phyloP scores from a whole-genome alignment of 2,888 invertebrate species.

The Polia nebulosa region DNA sequence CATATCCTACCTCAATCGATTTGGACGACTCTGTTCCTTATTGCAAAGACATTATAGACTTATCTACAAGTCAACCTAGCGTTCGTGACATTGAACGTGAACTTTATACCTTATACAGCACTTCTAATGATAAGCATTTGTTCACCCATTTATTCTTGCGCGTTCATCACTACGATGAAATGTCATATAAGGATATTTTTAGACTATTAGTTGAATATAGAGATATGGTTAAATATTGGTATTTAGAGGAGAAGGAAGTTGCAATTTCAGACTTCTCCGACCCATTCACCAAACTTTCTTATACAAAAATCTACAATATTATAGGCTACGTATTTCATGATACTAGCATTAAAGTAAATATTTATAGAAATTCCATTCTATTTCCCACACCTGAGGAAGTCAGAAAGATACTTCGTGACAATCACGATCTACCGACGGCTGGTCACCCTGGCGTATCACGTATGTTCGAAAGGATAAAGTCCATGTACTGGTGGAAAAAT shows the following conservation, averaged over 20 bases:
- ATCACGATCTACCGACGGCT: background rate
- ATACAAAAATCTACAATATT: background rate
- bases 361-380: conserved; percentile 1
- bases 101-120: background rate
- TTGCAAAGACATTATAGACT: conserved; percentile 2
- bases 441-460: background rate
- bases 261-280: no score
- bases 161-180: background rate
- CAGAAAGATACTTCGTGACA: conserved; percentile 3
- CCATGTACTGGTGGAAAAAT: conserved; percentile 13
- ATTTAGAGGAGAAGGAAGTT: no score
- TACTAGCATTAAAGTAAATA: conserved; percentile 10
- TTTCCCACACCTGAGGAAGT: conserved; percentile 2
- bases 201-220: background rate
- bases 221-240: no score
- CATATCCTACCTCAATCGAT: conserved; percentile 8
- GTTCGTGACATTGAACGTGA: background rate
- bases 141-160: background rate
- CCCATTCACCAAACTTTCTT: conserved; percentile 3
- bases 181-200: background rate
- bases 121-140: background rate
- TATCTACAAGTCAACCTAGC: background rate
- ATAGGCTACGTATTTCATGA: conserved; percentile 4
- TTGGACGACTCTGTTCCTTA: conserved; percentile 8
- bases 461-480: conserved; percentile 2